Evolutionary conservation across 2,113 vertebrate genomes (phyloP).

Genomic region (Lepus europaeus): DNA sequence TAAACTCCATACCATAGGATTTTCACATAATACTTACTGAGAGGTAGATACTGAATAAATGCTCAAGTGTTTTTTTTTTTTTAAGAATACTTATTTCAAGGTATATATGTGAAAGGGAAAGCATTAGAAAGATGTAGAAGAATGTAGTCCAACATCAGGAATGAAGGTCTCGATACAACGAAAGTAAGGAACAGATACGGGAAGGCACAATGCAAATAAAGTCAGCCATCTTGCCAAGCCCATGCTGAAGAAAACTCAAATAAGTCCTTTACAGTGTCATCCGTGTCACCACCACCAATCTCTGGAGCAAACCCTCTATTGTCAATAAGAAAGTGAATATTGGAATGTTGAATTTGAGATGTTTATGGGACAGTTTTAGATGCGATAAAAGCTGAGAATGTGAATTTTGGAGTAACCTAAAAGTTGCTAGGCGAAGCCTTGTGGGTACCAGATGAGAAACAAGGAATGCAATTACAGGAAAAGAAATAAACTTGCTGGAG

Average conservation of each 20-base stretch:
- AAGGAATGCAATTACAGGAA: background rate
- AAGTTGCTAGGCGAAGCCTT: background rate
- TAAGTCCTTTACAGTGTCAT: background rate
- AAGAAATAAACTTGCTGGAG: background rate
- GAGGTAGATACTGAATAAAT: background rate
- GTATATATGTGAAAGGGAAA: background rate
- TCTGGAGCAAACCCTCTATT: background rate
- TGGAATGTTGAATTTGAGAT: background rate
- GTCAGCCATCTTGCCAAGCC: background rate
- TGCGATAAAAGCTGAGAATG: background rate
- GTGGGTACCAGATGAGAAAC: background rate
- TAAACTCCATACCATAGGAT: background rate
- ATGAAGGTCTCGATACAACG: background rate
- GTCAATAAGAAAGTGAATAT: background rate
- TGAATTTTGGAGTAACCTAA: background rate
- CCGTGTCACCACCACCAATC: background rate
- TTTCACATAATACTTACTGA: constrained; percentile 9
- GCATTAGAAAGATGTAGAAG: background rate
- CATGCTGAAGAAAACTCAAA: background rate
- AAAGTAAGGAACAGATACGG: background rate
- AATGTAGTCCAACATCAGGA: background rate
- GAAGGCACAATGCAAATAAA: background rate
- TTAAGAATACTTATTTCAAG: background rate
- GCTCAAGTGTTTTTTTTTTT: background rate
- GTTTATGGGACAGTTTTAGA: background rate